A percentile compares a stretch with the other conserved stretches of the same genome.
phyloP scores from a whole-genome alignment of 1,140 invertebrate genomes.

The Drosophila bifasciata region DNA sequence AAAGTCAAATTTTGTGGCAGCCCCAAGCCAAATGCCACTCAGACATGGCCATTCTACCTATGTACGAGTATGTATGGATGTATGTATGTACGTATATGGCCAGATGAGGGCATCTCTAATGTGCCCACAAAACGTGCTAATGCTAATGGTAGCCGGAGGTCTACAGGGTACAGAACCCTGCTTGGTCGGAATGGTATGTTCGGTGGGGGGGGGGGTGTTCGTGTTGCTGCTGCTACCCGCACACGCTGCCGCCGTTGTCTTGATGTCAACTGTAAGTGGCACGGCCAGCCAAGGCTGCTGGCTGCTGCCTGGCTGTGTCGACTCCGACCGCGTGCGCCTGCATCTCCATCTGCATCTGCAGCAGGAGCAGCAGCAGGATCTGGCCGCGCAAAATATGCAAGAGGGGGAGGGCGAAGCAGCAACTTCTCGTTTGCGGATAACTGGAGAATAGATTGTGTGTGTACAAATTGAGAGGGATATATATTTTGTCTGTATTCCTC shows the following conservation, averaged over 20 bases:
- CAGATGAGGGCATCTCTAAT: conserved; percentile 59
- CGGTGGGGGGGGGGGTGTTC: conserved; percentile 18
- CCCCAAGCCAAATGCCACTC: conserved; percentile 72
- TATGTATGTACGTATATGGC: conserved; percentile 30
- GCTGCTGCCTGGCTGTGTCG: conserved; percentile 22
- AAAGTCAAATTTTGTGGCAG: conserved; percentile 77
- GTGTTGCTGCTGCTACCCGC: conserved; percentile 36
- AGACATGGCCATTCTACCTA: conserved; percentile 52
- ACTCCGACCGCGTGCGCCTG: conserved; percentile 22
- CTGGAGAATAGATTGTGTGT: conserved; percentile 53
- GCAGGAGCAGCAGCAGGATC: not conserved
- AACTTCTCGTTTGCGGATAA: conserved; percentile 10
- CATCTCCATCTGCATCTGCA: conserved; percentile 39
- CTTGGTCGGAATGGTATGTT: conserved; percentile 4
- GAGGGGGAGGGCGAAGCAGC: conserved; percentile 23
- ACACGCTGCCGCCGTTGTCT: conserved; percentile 36
- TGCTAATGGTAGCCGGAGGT: conserved; percentile 39
- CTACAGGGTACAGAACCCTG: conserved; percentile 1
- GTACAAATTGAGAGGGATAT: conserved; percentile 53
- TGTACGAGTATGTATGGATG: not conserved
- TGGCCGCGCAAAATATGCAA: conserved; percentile 15
- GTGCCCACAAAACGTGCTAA: conserved; percentile 61
- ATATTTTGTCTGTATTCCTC: conserved; percentile 49
- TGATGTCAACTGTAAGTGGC: conserved; percentile 56
- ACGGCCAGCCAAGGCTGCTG: conserved; percentile 46